These are phyloP conservation scores for Hirtodrosophila cameraria DNA, from an alignment of 2,888 invertebrate genomes.

Conservation along the genomic window DNA sequence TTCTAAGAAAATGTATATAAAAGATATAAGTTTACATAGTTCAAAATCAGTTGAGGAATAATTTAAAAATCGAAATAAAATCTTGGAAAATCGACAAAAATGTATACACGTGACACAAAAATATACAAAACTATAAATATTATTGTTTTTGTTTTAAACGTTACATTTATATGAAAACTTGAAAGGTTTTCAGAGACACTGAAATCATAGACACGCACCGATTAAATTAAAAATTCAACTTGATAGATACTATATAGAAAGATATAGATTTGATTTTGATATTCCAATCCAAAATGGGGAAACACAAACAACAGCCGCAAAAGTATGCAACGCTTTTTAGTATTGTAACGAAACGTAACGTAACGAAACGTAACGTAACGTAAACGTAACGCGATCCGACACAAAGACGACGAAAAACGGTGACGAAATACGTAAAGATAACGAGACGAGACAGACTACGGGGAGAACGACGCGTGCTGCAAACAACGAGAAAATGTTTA, in stretches of 20 bases:
- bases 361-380: slow-evolving; percentile 37
- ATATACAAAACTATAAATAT: background rate
- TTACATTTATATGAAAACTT: slow-evolving; percentile 31
- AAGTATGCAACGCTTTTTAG: slow-evolving; percentile 33
- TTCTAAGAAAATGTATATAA: no score
- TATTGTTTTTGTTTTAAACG: background rate
- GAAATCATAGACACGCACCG: slow-evolving; percentile 69
- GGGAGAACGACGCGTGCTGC: slow-evolving; percentile 66
- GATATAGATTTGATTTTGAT: slow-evolving; percentile 9
- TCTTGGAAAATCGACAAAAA: background rate
- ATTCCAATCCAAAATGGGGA: slow-evolving; percentile 22
- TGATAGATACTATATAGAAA: slow-evolving; percentile 10
- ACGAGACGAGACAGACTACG: slow-evolving; percentile 53
- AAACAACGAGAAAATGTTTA: slow-evolving; percentile 74
- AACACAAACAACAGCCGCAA: slow-evolving; percentile 49
- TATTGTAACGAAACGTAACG: slow-evolving; percentile 36
- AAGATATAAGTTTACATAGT: no score
- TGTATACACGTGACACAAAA: background rate
- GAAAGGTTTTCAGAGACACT: slow-evolving; percentile 44
- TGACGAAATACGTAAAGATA: slow-evolving; percentile 55
- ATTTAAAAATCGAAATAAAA: background rate
- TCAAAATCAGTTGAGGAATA: no score
- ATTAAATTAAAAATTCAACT: slow-evolving; percentile 43
- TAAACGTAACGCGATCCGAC: slow-evolving; percentile 47
- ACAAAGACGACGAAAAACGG: slow-evolving; percentile 60